Base-by-base conservation (phyloP, 2,113 vertebrate genomes). In the Megatriorchis doriae region DNA sequence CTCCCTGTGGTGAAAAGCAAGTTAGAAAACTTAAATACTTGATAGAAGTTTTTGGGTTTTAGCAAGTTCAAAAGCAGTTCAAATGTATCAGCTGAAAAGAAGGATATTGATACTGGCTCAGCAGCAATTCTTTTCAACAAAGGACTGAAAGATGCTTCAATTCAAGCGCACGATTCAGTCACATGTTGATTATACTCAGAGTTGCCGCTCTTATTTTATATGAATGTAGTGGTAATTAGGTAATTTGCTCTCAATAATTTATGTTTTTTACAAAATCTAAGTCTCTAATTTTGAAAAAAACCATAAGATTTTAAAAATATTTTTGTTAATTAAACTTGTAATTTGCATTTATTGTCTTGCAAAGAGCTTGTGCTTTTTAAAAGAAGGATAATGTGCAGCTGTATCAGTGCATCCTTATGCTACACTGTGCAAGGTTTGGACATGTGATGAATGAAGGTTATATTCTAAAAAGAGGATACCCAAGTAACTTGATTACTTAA, bases 251-350 rank as follows among this genome's bases (percentile, higher is more conserved):
- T 55, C 72, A 59, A 7, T 73, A 86, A 79, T 62, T 55, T 3
- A 16, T n/a, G 5, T 34, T 91, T 91, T 78, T 70, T 34, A 63
- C 21, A 48, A 40, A 79, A 80, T 21, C 29, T 40, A 15, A 34
- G 18, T 62, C 6, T 79, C 18, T 79, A 29, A 45, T 62, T 88
- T 56, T 56, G 23, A 8, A 15, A 79, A 90, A 90, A 81, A 14
- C 13, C 0, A 0, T 26, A 45, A 16, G 3, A 61, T 13, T 29
- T 53, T 4, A 29, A 29, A 52, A 42, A 32, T 42, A 45, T 29
- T n/a, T 92, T 72, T 61, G 4, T 53, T 82, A 86, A 12, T 62
- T 48, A 67, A 79, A 36, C 3, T 43, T 34, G 27, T 23, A 48
- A 58, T 78, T 79, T 82, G 23, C 34, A 62, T 86, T 48, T 67